These are phyloP conservation scores for Tinea semifulvella DNA, from an alignment of 2,888 invertebrate genomes.

Conservation along the genomic window DNA sequence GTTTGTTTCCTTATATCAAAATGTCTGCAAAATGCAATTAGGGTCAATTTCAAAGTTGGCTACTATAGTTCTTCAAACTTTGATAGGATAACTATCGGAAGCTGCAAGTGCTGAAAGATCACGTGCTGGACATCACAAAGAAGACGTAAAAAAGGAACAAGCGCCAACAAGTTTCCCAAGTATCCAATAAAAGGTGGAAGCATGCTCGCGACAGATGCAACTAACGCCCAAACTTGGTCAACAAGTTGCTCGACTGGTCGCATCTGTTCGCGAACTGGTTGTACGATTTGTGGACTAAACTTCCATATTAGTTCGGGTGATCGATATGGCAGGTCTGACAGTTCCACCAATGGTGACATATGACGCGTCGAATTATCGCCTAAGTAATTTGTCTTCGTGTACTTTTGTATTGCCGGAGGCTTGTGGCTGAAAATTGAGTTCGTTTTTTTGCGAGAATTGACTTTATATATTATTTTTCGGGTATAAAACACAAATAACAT, in stretches of 20 bases:
- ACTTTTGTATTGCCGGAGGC: not conserved
- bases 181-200: conserved; percentile 14
- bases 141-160: conserved; percentile 12
- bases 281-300: conserved; percentile 41
- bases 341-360: conserved; percentile 60
- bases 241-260: conserved; percentile 25
- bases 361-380: conserved; percentile 54
- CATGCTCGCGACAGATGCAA: conserved; percentile 12
- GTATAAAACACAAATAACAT: too few species aligned
- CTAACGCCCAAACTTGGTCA: conserved; percentile 20
- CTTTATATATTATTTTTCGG: too few species aligned
- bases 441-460: not conserved
- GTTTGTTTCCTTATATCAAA: too few species aligned
- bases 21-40: too few species aligned
- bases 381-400: conserved; percentile 48
- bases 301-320: conserved; percentile 63
- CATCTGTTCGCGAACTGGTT: conserved; percentile 17
- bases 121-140: conserved; percentile 11
- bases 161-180: conserved; percentile 12
- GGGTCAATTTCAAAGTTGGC: too few species aligned
- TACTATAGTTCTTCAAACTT: too few species aligned
- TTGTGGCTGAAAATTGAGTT: not conserved
- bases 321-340: conserved; percentile 60
- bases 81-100: not conserved
- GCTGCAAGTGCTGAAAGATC: conserved; percentile 1